Base-by-base conservation (phyloP, 2,113 vertebrate species). In the Heloderma charlesbogerti region DNA sequence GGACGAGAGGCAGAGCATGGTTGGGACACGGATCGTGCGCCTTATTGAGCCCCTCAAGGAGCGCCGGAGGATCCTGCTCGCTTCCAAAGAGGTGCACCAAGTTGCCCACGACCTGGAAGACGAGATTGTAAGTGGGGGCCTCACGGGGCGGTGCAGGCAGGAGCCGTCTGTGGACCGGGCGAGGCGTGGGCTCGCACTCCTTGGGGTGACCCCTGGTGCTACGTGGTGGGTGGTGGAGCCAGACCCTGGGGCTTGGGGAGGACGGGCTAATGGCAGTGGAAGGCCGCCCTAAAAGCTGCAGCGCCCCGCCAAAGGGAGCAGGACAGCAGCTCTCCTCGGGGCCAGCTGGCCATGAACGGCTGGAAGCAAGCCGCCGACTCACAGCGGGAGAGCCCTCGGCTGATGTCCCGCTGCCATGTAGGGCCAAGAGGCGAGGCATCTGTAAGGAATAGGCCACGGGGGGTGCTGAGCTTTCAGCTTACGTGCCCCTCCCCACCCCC, bases 21-120 rank as follows among this genome's bases (percentile, higher is more conserved):
- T 99, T 86, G 98, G 99, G 83, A 97, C 98, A 3, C 96, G 98
- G 87, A 98, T 99, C 85, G 98, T 99, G 67, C 98, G 98, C 69
- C 97, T 99, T 87, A 98, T 99, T 2, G 98, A 99, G 95, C 98
- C 98, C 0, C 92, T 99, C 92, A 98, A 99, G 95, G 98, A 99
- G 94, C 96, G 98, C 6, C 96, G 98, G 25, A 97, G 98, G 51
- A 96, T 99, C 94, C 96, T 99, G 54, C 94, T 99, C 90, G 98
- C 98, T 0, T 98, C 98, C 27, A 99, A 99, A 91, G 99, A 99
- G 92, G 97, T 99, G n/a, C 98, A 99, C 60, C 99, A 99, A 96
- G 98, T 99, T 43, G 98, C 97, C 57, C 98, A 98, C 51, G 98
- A 99, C 96, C 96, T 98, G 90, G 98, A 99, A 91, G 98, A 99